These are phyloP conservation scores for Agapornis canus DNA, from an alignment of 2,797 vertebrate species.

Conservation along the genomic window DNA sequence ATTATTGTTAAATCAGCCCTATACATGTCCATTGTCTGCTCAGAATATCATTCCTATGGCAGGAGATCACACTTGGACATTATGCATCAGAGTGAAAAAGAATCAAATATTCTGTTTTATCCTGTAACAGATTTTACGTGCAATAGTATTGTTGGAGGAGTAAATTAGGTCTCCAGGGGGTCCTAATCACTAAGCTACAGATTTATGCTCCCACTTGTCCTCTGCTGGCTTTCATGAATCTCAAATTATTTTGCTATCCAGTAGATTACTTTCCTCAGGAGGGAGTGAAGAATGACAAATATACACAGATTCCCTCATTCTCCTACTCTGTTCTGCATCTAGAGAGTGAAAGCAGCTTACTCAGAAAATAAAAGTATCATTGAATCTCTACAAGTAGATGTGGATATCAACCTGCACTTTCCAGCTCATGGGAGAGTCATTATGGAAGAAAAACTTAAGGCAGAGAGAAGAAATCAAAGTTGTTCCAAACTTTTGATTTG, in stretches of 20 bases:
- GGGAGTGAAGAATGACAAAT: slow-evolving; percentile 29
- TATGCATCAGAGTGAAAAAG: not conserved
- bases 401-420: not conserved
- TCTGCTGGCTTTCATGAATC: slow-evolving; percentile 41
- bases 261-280: slow-evolving; percentile 39
- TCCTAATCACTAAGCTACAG: slow-evolving; percentile 48
- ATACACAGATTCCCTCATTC: not conserved
- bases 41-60: not conserved
- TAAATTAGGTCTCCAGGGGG: slow-evolving; percentile 50
- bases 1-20: not conserved
- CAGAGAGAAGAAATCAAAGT: not conserved
- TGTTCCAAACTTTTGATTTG: not conserved
- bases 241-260: slow-evolving; percentile 65
- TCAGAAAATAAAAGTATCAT: not conserved
- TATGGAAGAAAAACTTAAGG: not conserved
- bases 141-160: not conserved
- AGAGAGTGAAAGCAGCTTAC: not conserved
- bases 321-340: not conserved
- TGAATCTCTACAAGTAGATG: not conserved
- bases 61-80: not conserved
- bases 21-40: not conserved
- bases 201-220: slow-evolving; percentile 29
- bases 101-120: not conserved
- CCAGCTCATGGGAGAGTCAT: not conserved
- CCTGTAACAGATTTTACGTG: not conserved